Percentiles rank a stretch among this genome's conserved stretches.
Evolutionary conservation across 2,888 invertebrate species (phyloP).

Genomic region (Drosophila algonquin): DNA sequence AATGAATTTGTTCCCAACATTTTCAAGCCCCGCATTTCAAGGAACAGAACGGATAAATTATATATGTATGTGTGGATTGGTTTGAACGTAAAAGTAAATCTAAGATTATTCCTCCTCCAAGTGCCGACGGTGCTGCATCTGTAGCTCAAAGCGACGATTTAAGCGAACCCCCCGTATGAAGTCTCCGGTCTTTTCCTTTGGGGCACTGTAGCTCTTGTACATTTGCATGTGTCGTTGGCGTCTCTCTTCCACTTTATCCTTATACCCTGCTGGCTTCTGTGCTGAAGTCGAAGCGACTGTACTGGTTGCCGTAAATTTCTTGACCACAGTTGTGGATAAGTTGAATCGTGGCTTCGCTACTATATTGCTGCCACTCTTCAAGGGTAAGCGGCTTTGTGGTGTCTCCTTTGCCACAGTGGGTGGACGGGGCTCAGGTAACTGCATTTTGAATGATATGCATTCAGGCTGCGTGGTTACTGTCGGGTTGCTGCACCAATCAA

Average conservation of each 20-base stretch:
- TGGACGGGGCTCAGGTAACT: not conserved
- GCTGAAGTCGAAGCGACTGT: not conserved
- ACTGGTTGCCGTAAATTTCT: slow-evolving; percentile 30
- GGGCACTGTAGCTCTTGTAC: slow-evolving; percentile 73
- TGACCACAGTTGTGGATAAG: slow-evolving; percentile 48
- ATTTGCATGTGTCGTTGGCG: slow-evolving; percentile 79
- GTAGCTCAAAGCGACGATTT: slow-evolving; percentile 89
- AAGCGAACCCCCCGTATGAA: slow-evolving; percentile 88
- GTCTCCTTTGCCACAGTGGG: not conserved
- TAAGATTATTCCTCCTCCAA: slow-evolving; percentile 37
- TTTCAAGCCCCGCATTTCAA: not conserved
- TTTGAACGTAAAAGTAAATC: not conserved
- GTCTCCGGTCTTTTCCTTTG: slow-evolving; percentile 45
- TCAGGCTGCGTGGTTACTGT: slow-evolving; percentile 1
- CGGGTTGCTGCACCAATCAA: slow-evolving; percentile 36
- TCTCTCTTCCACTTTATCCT: slow-evolving; percentile 62
- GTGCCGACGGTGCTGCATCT: slow-evolving; percentile 87
- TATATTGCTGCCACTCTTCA: slow-evolving; percentile 15
- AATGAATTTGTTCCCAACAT: not conserved
- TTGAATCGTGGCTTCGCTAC: slow-evolving; percentile 57
- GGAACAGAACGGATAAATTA: not conserved
- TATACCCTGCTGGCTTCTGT: not conserved
- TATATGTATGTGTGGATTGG: not conserved
- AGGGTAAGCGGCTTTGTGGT: slow-evolving; percentile 17
- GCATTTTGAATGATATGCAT: too few species aligned